Evolutionary conservation across 2,888 invertebrate species (phyloP), one percentile per base, ranked within the genome.

Genomic region (Agrochola lychnidis): DNA sequence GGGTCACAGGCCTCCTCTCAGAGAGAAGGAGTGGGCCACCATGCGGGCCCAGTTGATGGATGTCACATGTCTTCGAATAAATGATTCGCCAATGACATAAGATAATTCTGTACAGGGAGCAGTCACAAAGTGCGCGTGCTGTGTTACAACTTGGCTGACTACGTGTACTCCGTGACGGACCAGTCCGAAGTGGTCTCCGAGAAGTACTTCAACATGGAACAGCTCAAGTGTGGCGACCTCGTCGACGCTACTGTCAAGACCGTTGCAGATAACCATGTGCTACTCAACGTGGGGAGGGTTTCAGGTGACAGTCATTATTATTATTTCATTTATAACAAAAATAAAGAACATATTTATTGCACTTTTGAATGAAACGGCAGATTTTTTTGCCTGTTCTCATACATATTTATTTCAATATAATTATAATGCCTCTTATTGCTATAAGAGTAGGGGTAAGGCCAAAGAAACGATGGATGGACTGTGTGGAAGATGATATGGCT

Each of bases 151-250:
- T 93, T 97, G 45, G 96, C 98, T 64, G 98, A 98, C 89, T 97
- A 97, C 81, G 89, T 97, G 51, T 98, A 98, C 92, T 96, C 98
- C 14, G 98, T 98, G 88, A 97, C 97, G 3, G 97, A 98, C 93
- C 97, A 98, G 91, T 92, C 96, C 2, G 88, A 93, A 0, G 81
- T 97, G 5, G 88, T 98, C 2, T 92, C 95, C 48, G 97, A 98
- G 90, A 96, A 96, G 84, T 94, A 97, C 90, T 98, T 98, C 90
- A 94, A 94, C 2, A 80, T 96, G 53, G 88, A 92, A 0, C 97
- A 97, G 89, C 89, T 98, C 1, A 89, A 91, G 25, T 86, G 97
- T 0, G 98, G 97, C 0, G 96, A 97, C 66, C 83, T 96, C 22
- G 97, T 98, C 0, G 91, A 94, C 3, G 98, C 97, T 0, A 93